Percentiles rank a stretch among this genome's conserved stretches.
These are phyloP conservation scores for Microcebus lehilahytsara DNA, from an alignment of 2,113 vertebrate species.

Conservation along the genomic window DNA sequence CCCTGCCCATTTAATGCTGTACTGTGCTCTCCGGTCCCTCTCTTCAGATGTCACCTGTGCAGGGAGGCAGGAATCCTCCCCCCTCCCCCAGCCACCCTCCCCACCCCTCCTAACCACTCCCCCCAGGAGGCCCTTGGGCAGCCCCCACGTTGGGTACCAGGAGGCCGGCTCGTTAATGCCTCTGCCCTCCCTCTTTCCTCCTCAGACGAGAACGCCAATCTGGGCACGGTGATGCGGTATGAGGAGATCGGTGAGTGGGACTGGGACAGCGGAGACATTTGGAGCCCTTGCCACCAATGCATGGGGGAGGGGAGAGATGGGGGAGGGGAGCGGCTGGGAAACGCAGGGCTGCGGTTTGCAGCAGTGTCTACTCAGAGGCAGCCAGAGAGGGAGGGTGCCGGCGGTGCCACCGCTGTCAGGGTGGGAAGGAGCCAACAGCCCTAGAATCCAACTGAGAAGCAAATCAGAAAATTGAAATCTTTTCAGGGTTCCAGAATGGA, in stretches of 20 bases:
- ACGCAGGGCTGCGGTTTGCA: neutral
- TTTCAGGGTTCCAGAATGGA: neutral
- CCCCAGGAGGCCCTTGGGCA: neutral
- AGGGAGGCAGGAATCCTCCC: neutral
- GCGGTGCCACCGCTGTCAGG: neutral
- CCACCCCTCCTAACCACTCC: neutral
- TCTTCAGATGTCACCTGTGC: neutral
- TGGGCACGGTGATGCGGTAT: conserved; percentile 95
- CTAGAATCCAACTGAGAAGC: neutral
- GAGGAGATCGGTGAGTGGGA: conserved; percentile 96
- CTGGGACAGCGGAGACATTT: rapidly evolving
- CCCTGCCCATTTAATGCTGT: neutral
- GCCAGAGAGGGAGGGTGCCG: neutral
- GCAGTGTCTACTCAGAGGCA: neutral
- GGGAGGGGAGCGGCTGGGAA: neutral
- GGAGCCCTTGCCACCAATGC: neutral
- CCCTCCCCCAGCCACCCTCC: rapidly evolving
- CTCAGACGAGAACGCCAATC: conserved; percentile 97
- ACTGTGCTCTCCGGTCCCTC: neutral
- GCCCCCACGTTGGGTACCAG: rapidly evolving
- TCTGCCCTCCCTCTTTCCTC: neutral
- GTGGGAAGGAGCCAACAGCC: neutral
- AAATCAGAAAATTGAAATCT: neutral
- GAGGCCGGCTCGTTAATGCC: neutral
- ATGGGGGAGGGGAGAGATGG: neutral